Base-by-base conservation (phyloP, 1,140 invertebrate species). In the Arctopsyche grandis region DNA sequence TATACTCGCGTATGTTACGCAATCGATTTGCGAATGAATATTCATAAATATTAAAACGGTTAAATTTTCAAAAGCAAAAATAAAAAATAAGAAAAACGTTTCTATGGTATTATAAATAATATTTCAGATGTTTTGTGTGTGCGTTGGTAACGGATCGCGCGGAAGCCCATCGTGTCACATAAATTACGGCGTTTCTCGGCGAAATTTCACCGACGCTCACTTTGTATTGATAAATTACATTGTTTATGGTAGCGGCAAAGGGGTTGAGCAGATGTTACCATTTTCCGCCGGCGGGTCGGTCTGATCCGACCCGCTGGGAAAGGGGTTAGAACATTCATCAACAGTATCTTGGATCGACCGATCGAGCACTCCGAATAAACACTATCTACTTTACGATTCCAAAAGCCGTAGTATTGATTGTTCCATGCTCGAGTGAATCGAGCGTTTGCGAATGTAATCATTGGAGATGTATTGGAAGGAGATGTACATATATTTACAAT, bases 171-270 rank as follows among this genome's bases (percentile, higher is more conserved):
- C 69, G 70, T 78, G 81, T 78, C 81, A 69, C 78, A 82, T 82
- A 80, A 82, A 82, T 82, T 80, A 79, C 56, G 70, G 38, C 75
- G 58, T 69, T 82, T 66, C 81, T 80, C 75, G 69, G 46, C 74
- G 69, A 77, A 81, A 82, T 79, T 81, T 80, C 81, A 74, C 78
- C 78, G 69, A 74, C 80, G 71, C 80, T 81, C 80, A 70, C 80
- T 81, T 63, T 69, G 74, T 82, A 82, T 82, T 82, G 78, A 82
- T 82, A 82, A 82, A 82, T 82, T 79, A 71, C 81, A 60, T 79
- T 82, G 81, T 82, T 82, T 82, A 82, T 78, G 78, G 81, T 44
- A 56, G 60, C 43, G 48, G 44, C 69, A 38, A 76, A 79, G 78
- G 80, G 80, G 29, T 75, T 58, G 71, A 82, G 73, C 75, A 79